phyloP scores from a whole-genome alignment of 2,113 vertebrate species.

The Istiophorus platypterus region DNA sequence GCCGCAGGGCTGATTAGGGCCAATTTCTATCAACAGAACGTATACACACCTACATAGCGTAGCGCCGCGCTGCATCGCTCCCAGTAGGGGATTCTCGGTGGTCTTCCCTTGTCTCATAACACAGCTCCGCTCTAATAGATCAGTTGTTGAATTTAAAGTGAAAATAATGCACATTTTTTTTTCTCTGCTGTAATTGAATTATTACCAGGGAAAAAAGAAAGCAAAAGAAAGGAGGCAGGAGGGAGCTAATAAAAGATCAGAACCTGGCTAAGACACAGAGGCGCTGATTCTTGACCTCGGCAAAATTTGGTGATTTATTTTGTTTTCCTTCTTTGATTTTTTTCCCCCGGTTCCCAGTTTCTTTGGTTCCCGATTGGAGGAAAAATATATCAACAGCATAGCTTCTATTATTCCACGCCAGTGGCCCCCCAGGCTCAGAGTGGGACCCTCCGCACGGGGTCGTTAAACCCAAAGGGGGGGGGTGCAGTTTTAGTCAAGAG shows the following conservation, averaged over 20 bases:
- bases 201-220: slow-evolving; percentile 31
- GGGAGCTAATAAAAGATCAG: slow-evolving; percentile 51
- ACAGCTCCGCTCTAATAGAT: slow-evolving; percentile 54
- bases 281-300: slow-evolving; percentile 45
- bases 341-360: too few species aligned
- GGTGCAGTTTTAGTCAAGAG: too few species aligned
- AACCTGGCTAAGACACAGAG: slow-evolving; percentile 21
- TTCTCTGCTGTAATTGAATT: slow-evolving; percentile 43
- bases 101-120: slow-evolving; percentile 65
- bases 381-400: too few species aligned
- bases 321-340: slow-evolving; percentile 42
- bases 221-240: slow-evolving; percentile 30
- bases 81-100: slow-evolving; percentile 47
- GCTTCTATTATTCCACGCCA: neutral
- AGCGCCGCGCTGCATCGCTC: slow-evolving; percentile 1
- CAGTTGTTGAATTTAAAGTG: slow-evolving; percentile 61
- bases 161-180: slow-evolving; percentile 60
- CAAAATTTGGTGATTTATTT: too few species aligned
- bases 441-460: neutral
- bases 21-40: slow-evolving; percentile 62
- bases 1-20: slow-evolving; percentile 65
- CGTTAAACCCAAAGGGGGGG: too few species aligned
- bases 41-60: slow-evolving; percentile 57
- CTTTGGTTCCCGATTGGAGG: too few species aligned
- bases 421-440: neutral